Evolutionary conservation across 1,140 invertebrate genomes (phyloP).

Genomic region (Pantala flavescens): DNA sequence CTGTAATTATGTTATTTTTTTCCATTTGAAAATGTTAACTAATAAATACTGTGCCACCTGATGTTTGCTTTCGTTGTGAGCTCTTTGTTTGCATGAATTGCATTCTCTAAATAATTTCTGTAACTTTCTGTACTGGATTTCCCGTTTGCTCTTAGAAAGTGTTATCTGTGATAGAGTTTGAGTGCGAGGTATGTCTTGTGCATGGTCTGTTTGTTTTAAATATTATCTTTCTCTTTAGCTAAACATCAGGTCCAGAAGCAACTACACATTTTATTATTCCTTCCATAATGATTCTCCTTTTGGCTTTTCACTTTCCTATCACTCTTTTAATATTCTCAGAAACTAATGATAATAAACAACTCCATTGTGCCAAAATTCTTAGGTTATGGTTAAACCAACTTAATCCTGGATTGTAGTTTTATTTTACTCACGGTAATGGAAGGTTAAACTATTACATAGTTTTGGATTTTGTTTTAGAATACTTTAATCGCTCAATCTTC

Average conservation of each 20-base stretch:
- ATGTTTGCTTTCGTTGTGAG: conserved; percentile 1
- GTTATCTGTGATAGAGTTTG: not conserved
- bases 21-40: not conserved
- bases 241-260: too few species aligned
- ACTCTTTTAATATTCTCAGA: not conserved
- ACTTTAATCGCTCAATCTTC: not conserved
- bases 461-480: not conserved
- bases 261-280: too few species aligned
- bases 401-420: not conserved
- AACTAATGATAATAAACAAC: not conserved
- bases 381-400: not conserved
- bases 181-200: not conserved
- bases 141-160: not conserved
- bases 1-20: conserved; percentile 5
- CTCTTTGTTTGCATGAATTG: not conserved
- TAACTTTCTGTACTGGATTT: not conserved
- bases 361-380: not conserved
- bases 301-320: too few species aligned
- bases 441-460: not conserved
- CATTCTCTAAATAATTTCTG: not conserved
- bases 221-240: too few species aligned
- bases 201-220: not conserved
- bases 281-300: too few species aligned
- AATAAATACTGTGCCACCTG: not conserved
- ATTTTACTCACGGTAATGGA: not conserved